These are phyloP conservation scores for Ictalurus furcatus DNA, from an alignment of 2,113 vertebrate species.

Conservation along the genomic window DNA sequence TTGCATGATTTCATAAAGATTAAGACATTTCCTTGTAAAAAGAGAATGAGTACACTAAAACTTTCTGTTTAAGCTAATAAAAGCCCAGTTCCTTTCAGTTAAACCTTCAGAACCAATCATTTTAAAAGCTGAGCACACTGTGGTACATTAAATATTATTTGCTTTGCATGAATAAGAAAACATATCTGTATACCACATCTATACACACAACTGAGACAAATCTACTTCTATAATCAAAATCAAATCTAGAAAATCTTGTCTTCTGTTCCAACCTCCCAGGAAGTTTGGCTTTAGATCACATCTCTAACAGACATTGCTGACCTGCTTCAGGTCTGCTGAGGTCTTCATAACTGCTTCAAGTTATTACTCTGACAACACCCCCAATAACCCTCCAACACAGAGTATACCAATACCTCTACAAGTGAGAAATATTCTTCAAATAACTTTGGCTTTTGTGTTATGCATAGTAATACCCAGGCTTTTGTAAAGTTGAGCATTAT, in stretches of 20 bases:
- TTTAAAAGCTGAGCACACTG: not conserved
- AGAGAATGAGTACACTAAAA: not conserved
- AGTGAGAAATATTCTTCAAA: not conserved
- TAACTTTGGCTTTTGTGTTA: not conserved
- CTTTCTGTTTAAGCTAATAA: constrained; percentile 23
- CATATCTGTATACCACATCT: not conserved
- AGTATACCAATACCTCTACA: not conserved
- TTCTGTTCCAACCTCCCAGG: not conserved
- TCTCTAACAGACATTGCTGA: not conserved
- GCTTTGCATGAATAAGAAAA: not conserved
- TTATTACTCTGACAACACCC: not conserved
- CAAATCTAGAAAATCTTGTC: not conserved
- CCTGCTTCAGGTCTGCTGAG: not conserved
- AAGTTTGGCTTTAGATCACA: not conserved
- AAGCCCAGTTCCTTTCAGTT: not conserved
- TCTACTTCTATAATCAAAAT: not conserved
- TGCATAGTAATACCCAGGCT: not conserved
- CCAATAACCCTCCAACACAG: not conserved
- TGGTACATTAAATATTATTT: not conserved
- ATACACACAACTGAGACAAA: not conserved
- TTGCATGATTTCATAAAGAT: not conserved
- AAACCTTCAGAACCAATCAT: not conserved
- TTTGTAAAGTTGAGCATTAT: not conserved
- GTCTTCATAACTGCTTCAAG: not conserved
- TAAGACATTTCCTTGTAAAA: constrained; percentile 20